Conservation (phyloP, 2,797 vertebrate species). For the Siniperca scherzeri region DNA sequence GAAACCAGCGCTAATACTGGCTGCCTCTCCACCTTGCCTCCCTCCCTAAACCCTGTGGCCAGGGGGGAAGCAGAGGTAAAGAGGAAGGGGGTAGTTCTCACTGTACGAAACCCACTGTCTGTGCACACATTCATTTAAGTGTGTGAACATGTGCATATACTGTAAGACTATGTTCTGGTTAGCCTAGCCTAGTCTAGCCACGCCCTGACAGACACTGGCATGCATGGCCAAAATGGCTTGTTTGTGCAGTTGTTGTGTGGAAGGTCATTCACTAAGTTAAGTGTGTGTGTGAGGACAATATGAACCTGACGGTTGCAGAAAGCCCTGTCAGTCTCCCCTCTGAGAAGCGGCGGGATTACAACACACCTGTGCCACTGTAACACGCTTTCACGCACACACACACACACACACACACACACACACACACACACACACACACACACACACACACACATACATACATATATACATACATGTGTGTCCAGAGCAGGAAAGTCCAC, state of each 20-base stretch:
- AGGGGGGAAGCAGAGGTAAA: conserved; percentile 46
- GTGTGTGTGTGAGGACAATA: conserved; percentile 67
- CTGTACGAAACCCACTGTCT: conserved; percentile 39
- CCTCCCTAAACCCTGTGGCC: conserved; percentile 39
- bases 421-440: neutral
- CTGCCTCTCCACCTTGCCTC: conserved; percentile 59
- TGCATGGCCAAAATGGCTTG: conserved; percentile 59
- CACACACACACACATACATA: neutral
- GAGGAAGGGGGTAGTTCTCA: conserved; percentile 14
- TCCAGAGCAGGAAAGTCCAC: neutral
- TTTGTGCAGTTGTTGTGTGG: conserved; percentile 79
- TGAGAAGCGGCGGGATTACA: conserved; percentile 70
- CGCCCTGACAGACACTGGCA: conserved; percentile 50
- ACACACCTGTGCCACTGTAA: conserved; percentile 64
- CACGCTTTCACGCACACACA: neutral
- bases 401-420: neutral
- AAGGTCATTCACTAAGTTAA: conserved; percentile 67
- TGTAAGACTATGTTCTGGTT: conserved; percentile 33
- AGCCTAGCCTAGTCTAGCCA: conserved; percentile 25
- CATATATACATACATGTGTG: neutral
- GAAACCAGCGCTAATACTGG: conserved; percentile 78
- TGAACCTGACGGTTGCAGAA: conserved; percentile 82
- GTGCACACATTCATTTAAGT: conserved; percentile 57
- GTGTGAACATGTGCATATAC: conserved; percentile 58
- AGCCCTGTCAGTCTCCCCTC: conserved; percentile 56